Conservation (phyloP, 1,140 invertebrate genomes). For the Macrotrachela quadricornifera region DNA sequence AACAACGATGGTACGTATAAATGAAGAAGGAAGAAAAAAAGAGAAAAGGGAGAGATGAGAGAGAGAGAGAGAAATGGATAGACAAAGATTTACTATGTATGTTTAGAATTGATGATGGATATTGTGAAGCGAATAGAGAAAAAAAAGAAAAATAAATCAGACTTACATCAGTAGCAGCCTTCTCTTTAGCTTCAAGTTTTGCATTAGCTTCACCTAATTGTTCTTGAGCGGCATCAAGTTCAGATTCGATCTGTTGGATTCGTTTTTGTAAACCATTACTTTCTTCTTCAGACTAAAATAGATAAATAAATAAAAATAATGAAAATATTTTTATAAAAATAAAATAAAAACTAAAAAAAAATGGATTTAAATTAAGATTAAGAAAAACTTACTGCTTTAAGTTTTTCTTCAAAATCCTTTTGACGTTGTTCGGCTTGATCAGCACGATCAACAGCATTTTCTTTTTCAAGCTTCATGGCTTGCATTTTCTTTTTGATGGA, state of each 20-base stretch:
- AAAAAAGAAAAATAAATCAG: too few relatives aligned
- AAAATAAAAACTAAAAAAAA: background rate
- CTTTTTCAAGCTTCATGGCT: slow-evolving; percentile 98
- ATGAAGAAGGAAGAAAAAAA: too few relatives aligned
- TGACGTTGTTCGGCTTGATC: slow-evolving; percentile 79
- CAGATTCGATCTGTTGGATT: slow-evolving; percentile 95
- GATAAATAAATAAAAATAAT: slow-evolving; percentile 7
- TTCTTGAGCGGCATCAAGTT: slow-evolving; percentile 89
- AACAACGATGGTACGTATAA: too few relatives aligned
- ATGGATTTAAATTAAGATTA: too few relatives aligned
- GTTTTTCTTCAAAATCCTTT: slow-evolving; percentile 69
- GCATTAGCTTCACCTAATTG: slow-evolving; percentile 71
- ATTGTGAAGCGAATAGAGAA: too few relatives aligned
- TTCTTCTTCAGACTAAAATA: slow-evolving; percentile 69
- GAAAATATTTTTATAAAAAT: background rate
- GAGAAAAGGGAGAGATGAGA: too few relatives aligned
- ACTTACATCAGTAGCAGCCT: slow-evolving; percentile 80
- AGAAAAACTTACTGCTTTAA: slow-evolving; percentile 49
- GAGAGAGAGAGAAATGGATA: too few relatives aligned
- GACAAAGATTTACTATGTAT: too few relatives aligned
- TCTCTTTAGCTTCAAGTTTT: slow-evolving; percentile 91
- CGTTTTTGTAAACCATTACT: slow-evolving; percentile 89
- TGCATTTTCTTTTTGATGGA: slow-evolving; percentile 99
- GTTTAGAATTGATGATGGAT: too few relatives aligned
- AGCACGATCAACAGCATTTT: slow-evolving; percentile 82